A percentile compares a stretch with the other conserved stretches of the same genome.
These are phyloP conservation scores for Cantharis lateralis DNA, from an alignment of 2,888 invertebrate genomes.

Conservation along the genomic window DNA sequence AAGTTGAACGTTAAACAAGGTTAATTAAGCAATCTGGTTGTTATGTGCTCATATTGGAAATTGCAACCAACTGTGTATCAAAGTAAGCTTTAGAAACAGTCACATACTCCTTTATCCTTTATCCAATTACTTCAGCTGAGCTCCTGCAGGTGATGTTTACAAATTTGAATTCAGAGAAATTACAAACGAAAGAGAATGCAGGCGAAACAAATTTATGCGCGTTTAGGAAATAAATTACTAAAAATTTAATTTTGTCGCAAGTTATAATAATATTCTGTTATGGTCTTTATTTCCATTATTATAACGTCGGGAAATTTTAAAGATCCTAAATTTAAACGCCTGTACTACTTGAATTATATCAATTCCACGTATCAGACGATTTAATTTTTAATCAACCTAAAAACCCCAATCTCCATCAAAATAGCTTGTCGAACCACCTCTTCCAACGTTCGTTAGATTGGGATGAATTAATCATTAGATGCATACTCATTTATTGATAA, in stretches of 20 bases:
- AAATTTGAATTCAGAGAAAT: slow-evolving; percentile 23
- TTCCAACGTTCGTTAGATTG: not conserved
- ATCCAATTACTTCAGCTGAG: slow-evolving; percentile 21
- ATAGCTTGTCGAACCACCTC: not conserved
- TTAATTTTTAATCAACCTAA: not conserved
- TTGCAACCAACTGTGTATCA: slow-evolving; percentile 11
- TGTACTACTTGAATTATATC: not conserved
- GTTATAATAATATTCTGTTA: not conserved
- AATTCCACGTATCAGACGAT: not conserved
- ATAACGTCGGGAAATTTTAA: not conserved
- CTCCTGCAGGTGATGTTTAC: slow-evolving; percentile 21
- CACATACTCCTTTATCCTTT: slow-evolving; percentile 22
- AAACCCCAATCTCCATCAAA: not conserved
- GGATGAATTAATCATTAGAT: slow-evolving; percentile 13
- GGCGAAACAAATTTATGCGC: not conserved
- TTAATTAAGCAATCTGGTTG: not conserved
- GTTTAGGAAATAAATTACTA: not conserved
- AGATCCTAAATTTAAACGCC: not conserved
- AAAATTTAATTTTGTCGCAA: not conserved
- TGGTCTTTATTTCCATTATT: not conserved
- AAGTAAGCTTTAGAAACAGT: slow-evolving; percentile 20
- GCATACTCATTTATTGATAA: slow-evolving; percentile 8
- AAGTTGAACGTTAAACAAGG: not conserved
- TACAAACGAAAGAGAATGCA: slow-evolving; percentile 7
- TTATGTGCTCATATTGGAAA: not conserved